Conservation (phyloP, 2,113 vertebrate genomes). For the Pogona vitticeps region DNA sequence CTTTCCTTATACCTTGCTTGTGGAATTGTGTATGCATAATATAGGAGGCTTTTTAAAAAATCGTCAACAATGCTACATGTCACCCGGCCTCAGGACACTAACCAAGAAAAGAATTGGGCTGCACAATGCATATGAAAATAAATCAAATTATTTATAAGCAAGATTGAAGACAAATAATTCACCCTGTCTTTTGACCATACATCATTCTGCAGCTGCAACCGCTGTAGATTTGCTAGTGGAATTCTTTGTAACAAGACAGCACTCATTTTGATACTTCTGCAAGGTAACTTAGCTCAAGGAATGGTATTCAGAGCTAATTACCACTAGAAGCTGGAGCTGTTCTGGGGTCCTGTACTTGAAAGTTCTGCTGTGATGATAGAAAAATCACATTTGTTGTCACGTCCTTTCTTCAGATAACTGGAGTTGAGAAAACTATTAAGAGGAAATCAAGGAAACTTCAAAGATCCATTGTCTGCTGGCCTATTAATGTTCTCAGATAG, state of each 20-base stretch:
- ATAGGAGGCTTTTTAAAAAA: constrained; percentile 22
- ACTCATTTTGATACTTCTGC: constrained; percentile 45
- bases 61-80: constrained; percentile 25
- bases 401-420: constrained; percentile 54
- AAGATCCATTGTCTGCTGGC: constrained; percentile 50
- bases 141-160: constrained; percentile 66
- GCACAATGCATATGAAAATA: constrained; percentile 55
- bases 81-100: constrained; percentile 35
- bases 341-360: constrained; percentile 66
- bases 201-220: constrained; percentile 38
- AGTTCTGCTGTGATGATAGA: constrained; percentile 52
- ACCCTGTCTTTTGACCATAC: constrained; percentile 49
- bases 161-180: constrained; percentile 58
- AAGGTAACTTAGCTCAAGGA: constrained; percentile 44
- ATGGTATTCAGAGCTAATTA: constrained; percentile 60
- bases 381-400: constrained; percentile 58
- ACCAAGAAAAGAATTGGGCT: constrained; percentile 33
- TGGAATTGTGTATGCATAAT: constrained; percentile 46
- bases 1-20: neutral
- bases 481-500: constrained; percentile 45
- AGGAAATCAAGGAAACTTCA: constrained; percentile 62
- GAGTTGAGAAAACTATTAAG: constrained; percentile 58
- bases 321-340: constrained; percentile 40
- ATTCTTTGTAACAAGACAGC: constrained; percentile 2
- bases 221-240: constrained; percentile 35